These are phyloP conservation scores for Saxicola maurus DNA, from an alignment of 2,797 vertebrate genomes.

Conservation along the genomic window DNA sequence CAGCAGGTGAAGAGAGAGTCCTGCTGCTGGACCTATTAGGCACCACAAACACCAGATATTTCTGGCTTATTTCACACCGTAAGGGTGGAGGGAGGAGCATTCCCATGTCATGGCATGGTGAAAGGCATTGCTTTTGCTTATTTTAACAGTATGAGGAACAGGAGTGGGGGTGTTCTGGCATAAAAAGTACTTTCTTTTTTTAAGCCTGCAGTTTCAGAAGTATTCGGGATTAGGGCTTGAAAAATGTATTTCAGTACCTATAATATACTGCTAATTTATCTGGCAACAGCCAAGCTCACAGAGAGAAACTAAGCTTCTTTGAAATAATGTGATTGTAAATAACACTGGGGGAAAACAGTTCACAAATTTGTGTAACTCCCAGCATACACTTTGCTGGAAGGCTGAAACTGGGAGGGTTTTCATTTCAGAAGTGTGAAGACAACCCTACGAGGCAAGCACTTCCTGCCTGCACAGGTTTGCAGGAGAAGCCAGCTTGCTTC, in stretches of 20 bases:
- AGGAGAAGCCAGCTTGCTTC: constrained; percentile 5
- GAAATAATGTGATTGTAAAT: neutral
- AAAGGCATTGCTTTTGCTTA: neutral
- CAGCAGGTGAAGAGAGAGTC: neutral
- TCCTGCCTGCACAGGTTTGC: neutral
- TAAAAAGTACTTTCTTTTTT: neutral
- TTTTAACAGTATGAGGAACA: neutral
- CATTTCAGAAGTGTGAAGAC: neutral
- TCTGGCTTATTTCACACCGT: neutral
- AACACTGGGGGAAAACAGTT: neutral
- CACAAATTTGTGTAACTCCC: neutral
- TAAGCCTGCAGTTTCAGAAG: neutral
- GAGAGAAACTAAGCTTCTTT: constrained; percentile 15
- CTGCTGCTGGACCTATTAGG: neutral
- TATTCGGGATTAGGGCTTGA: neutral
- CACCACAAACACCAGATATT: neutral
- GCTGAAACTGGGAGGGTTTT: constrained; percentile 6
- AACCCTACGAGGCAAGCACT: neutral
- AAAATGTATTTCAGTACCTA: constrained; percentile 21
- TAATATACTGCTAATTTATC: constrained; percentile 2
- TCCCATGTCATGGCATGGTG: neutral
- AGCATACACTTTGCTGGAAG: neutral
- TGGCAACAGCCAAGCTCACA: neutral
- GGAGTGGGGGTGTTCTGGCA: neutral
- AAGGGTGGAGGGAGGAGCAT: neutral